Percentiles rank a stretch among this genome's conserved stretches.
These are phyloP conservation scores for Xenops minutus DNA, from an alignment of 2,797 vertebrate species.

Conservation along the genomic window DNA sequence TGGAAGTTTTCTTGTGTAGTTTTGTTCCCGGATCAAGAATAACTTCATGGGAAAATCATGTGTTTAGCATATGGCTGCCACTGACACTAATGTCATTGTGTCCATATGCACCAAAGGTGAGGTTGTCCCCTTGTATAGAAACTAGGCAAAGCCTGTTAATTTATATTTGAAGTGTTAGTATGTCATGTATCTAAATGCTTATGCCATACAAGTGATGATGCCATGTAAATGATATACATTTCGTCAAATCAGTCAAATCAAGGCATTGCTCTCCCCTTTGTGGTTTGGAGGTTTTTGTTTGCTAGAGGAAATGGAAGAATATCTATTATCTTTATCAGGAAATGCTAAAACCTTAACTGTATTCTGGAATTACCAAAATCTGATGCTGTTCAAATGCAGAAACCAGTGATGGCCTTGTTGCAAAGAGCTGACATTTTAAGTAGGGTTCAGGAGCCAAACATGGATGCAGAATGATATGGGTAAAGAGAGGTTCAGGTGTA, in stretches of 20 bases:
- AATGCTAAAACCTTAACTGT: neutral
- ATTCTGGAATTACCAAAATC: neutral
- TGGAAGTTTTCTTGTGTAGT: neutral
- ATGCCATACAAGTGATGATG: neutral
- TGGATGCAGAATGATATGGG: neutral
- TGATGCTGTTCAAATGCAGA: neutral
- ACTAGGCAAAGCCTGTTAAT: neutral
- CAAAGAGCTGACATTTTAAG: neutral
- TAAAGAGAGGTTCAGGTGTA: neutral
- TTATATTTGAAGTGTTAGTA: neutral
- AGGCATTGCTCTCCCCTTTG: neutral
- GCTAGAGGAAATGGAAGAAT: neutral
- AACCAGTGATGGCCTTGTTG: neutral
- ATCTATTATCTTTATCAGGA: neutral
- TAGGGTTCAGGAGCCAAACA: neutral
- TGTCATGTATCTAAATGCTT: neutral
- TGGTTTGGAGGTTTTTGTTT: neutral
- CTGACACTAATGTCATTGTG: neutral
- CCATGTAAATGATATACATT: neutral
- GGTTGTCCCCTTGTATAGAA: neutral
- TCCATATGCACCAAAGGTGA: neutral
- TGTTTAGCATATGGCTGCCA: neutral
- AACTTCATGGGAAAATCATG: neutral
- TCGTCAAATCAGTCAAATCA: neutral
- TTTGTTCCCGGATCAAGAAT: neutral